Percentiles rank a stretch among this genome's conserved stretches.
phyloP scores from a whole-genome alignment of 2,113 vertebrate genomes.

The Trochalopteron elliotii region DNA sequence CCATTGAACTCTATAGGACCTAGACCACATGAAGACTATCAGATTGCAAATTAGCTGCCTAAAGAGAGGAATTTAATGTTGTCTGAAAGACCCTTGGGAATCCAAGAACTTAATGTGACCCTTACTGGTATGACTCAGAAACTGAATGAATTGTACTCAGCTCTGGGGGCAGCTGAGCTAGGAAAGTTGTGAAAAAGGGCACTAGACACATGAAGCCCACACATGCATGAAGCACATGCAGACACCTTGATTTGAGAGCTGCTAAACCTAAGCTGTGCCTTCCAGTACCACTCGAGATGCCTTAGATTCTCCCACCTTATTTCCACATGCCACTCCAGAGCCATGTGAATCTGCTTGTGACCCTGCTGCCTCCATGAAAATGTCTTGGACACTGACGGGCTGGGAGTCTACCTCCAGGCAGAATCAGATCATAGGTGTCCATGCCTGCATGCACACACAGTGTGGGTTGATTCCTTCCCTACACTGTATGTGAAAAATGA shows the following conservation, averaged over 20 bases:
- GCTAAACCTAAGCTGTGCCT: background rate
- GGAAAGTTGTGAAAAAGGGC: background rate
- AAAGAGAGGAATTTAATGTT: background rate
- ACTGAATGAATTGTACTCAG: background rate
- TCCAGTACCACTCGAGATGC: too few species aligned
- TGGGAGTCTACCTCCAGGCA: background rate
- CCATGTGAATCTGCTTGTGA: background rate
- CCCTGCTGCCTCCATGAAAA: background rate
- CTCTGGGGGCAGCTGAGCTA: background rate
- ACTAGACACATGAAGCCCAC: background rate
- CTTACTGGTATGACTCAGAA: background rate
- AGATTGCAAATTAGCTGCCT: background rate
- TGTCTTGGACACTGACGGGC: background rate
- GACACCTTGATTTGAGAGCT: background rate
- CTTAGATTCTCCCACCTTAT: background rate
- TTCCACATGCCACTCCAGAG: background rate
- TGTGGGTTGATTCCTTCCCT: background rate
- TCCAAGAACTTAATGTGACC: background rate
- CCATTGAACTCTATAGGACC: background rate
- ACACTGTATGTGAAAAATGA: too few species aligned
- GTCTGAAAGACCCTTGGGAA: background rate
- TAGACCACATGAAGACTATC: background rate
- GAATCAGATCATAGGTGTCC: background rate
- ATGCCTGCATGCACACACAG: accelerated
- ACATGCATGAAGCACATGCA: background rate